Evolutionary conservation across 2,888 invertebrate species (phyloP), one percentile per base, ranked within the genome.

Genomic region (Achlya flavicornis): DNA sequence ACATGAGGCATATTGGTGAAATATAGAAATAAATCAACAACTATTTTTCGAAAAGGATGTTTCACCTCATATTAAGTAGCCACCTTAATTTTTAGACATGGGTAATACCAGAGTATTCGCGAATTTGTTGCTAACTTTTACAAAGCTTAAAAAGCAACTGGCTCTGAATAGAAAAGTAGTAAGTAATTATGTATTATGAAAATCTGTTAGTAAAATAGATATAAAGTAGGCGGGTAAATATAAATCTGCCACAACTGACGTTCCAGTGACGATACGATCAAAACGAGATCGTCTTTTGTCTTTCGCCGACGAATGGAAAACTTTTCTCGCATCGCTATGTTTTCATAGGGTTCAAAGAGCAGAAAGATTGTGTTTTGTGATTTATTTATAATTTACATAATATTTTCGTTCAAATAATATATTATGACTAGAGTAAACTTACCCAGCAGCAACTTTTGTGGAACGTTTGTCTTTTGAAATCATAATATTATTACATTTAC

Each of bases 401-500:
- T 58, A 35, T 32, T 58, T 33, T 58, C 14, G 33, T 58, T 58
- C 58, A 58, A 58, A 35, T 32, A 32, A 32, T 58, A 58, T 35
- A 8, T 35, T 8, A 14, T n/a, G 32, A 33, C 0, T 12, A 58
- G 53, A 58, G 33, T 33, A 32, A 58, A 33, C 58, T 33, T 35
- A 33, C 0, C 33, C 35, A 58, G 8, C 58, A 32, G 0, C 33
- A 14, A 58, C 35, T 58, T 32, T 35, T 32, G 32, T 33, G 35
- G n/a, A 33, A 58, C 58, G 14, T 58, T 58, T 35, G 35, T 58
- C 58, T 35, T 35, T 14, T 58, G 32, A 33, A 58, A 12, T 35
- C 58, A 58, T 58, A 58, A 58, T 58, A 58, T 58, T 58, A 58
- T 58, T 33, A n/a, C n/a, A n/a, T n/a, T n/a, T n/a, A n/a, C n/a